Base-by-base conservation (phyloP, 2,888 invertebrate genomes). In the Trichogramma evanescens region DNA sequence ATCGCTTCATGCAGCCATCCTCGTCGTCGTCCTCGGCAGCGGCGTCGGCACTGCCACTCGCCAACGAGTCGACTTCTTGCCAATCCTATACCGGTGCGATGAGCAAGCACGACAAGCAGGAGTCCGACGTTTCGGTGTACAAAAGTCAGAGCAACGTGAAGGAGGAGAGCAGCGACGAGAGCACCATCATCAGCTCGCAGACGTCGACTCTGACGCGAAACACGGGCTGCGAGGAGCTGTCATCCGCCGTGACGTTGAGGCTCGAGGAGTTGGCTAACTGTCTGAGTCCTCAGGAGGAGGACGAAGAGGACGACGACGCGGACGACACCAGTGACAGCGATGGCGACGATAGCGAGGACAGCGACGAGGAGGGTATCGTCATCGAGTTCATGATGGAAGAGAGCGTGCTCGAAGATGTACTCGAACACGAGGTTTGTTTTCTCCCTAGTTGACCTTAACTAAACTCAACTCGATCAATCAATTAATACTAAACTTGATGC, bases 141-240 rank as follows among this genome's bases (percentile, higher is more conserved):
- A 74, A 71, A 50, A 67, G 62, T 61, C 64, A 62, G 69, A 70
- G 45, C 80, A 89, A 75, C 62, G 70, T 71, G 38, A 82, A 83
- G 69, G 96, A 96, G 74, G 96, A 96, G 77, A 95, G 95, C 69
- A 95, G 95, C 39, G 96, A 97, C 76, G 96, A 97, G 76, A 94
- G 94, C 26, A 96, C 96, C 0, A 93, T 96, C 66, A 95, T 96
- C 68, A 93, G 95, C 3, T 96, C 95, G 8, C 95, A 96, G 78
- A 95, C 96, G 1, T 96, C 95, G 2, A 97, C 96, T 0, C 82
- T 96, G 40, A 96, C 96, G 13, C 85, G 96, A 71, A 95, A 93
- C 79, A 89, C 77, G 56, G 85, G 82, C 62, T 81, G 81, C 65
- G 80, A 81, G 57, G 79, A 78, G 64, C 72, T 82, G 55, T 80